Conservation (phyloP, 2,888 invertebrate species). For the Aphodius sticticus region DNA sequence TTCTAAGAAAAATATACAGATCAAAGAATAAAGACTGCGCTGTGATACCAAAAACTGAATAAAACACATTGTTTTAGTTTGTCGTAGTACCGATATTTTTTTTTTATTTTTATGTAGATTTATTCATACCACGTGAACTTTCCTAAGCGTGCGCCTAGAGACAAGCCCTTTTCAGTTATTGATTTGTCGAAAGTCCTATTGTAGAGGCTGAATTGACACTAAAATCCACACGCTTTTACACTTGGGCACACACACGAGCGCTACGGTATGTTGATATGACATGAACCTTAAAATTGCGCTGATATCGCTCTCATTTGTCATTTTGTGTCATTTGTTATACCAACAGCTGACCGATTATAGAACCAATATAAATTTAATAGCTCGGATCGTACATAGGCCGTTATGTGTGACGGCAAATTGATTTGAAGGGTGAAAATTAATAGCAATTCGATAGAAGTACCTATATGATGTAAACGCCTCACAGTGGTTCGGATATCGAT, state of each 20-base stretch:
- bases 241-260: neutral
- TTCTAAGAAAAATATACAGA: no score
- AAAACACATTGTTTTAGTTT: no score
- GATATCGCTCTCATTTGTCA: neutral
- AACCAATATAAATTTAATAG: no score
- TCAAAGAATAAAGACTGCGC: no score
- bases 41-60: no score
- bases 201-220: neutral
- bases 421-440: no score
- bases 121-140: neutral
- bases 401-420: no score
- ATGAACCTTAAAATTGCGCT: neutral
- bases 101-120: neutral
- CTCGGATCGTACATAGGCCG: no score
- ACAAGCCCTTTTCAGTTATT: constrained; percentile 10
- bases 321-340: neutral
- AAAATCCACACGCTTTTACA: neutral
- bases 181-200: neutral
- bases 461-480: no score
- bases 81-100: neutral
- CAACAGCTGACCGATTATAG: neutral
- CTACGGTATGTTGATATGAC: neutral
- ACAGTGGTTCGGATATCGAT: no score
- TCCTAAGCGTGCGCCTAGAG: neutral
- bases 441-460: no score